phyloP scores from a whole-genome alignment of 2,113 vertebrate genomes.

The Petromus typicus region DNA sequence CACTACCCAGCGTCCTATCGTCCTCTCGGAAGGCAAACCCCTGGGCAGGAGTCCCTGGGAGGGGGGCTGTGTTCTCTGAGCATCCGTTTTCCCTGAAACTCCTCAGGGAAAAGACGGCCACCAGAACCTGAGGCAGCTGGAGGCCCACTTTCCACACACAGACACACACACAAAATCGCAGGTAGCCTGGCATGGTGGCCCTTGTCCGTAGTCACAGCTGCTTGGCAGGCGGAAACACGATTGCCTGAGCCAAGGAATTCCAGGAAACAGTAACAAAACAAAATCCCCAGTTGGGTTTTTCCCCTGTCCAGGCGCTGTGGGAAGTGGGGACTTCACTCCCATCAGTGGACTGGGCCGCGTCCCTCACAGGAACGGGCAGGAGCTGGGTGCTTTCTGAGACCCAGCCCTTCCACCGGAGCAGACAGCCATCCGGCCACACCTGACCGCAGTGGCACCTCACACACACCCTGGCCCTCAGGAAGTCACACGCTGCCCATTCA shows the following conservation, averaged over 20 bases:
- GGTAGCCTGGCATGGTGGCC: no score
- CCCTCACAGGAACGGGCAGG: neutral
- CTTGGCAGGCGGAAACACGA: neutral
- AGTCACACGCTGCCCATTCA: neutral
- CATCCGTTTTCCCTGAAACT: neutral
- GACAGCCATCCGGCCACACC: neutral
- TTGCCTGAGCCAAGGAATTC: neutral
- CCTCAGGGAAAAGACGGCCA: neutral
- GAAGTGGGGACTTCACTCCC: neutral
- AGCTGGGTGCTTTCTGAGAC: neutral
- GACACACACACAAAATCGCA: neutral
- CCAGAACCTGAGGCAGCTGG: neutral
- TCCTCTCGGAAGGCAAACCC: constrained; percentile 17
- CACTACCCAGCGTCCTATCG: constrained; percentile 42
- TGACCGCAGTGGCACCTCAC: neutral
- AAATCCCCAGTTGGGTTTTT: neutral
- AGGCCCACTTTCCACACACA: neutral
- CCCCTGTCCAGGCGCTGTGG: neutral
- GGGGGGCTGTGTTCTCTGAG: neutral
- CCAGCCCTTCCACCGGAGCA: neutral
- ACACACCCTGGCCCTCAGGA: neutral
- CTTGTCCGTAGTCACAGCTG: neutral
- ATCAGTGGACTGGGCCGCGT: neutral
- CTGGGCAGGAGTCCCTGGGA: neutral
- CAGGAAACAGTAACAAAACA: neutral